Evolutionary conservation across 30 jellyfish, hydroid and myxozoan genomes (phyloP), one percentile per base, ranked within the genome.

Genomic region (Clytia hemisphaerica): DNA sequence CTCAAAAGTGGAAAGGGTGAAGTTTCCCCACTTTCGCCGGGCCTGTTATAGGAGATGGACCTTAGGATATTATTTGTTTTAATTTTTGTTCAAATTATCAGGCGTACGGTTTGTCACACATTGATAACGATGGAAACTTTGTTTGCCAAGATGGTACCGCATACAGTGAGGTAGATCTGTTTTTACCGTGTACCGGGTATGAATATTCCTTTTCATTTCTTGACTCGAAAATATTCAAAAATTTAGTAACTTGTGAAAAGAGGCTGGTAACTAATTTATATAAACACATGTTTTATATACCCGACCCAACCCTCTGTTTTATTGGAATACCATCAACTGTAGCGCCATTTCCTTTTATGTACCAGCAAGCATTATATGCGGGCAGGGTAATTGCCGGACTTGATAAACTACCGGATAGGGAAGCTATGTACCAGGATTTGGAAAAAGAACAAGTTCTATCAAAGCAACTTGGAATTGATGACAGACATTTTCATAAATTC

Each of bases 221-320:
- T n/a, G n/a, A n/a, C n/a, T n/a, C n/a, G n/a, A n/a, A n/a, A n/a
- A n/a, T n/a, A n/a, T n/a, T n/a, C n/a, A n/a, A n/a, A n/a, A n/a
- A 65, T 26, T 38, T 85, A 1, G 35, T 28, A 18, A 62, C 63
- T 5, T 27, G 46, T 4, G 53, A 76, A 1, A 83, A 67, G n/a
- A 64, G 85, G 42, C 76, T 83, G 33, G 65, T 62, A 32, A n/a
- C 26, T 16, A 76, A 83, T 30, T 81, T 85, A n/a, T 85, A 85
- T 61, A 71, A 85, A 32, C 95, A 85, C n/a, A 24, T 85, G 21
- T 77, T 85, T 77, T 58, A 77, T 85, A 61, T 66, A 2, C 22
- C 6, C 18, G 64, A 77, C 45, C 95, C 95, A 37, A 57, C 88
- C 0, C 55, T 85, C 80, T 55, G 87, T 5, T 62, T 85, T 47